Percentiles rank a stretch among this genome's conserved stretches.
phyloP scores from a whole-genome alignment of 1,140 invertebrate species.

The Muscidifurax raptorellus region DNA sequence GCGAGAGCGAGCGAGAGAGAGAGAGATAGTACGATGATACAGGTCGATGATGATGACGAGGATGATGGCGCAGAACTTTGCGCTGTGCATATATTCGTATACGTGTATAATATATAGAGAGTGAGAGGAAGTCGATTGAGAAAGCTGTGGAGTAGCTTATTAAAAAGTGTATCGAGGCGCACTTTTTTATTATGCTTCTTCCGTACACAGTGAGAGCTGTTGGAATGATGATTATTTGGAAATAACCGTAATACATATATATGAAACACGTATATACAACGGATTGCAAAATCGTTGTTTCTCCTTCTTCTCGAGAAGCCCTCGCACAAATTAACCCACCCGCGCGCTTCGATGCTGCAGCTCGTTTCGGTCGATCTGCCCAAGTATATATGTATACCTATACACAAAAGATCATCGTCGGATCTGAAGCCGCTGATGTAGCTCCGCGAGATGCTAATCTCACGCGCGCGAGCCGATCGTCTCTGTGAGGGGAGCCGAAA shows the following conservation, averaged over 20 bases:
- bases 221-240: too few relatives aligned
- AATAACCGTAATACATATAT: too few relatives aligned
- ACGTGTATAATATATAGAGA: too few relatives aligned
- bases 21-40: neutral
- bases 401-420: conserved; percentile 43
- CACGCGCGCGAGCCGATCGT: conserved; percentile 1
- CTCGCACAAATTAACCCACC: too few relatives aligned
- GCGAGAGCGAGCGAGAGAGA: neutral
- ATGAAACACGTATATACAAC: too few relatives aligned
- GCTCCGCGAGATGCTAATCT: conserved; percentile 43
- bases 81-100: neutral
- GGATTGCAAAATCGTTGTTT: too few relatives aligned
- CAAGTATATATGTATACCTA: neutral
- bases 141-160: neutral
- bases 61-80: conserved; percentile 22
- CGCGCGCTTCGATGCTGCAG: too few relatives aligned
- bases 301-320: too few relatives aligned
- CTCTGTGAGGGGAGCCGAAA: conserved; percentile 18
- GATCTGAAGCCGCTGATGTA: conserved; percentile 8
- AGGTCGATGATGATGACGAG: neutral
- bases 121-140: neutral
- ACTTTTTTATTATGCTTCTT: neutral
- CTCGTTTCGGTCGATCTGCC: too few relatives aligned
- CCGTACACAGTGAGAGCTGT: too few relatives aligned
- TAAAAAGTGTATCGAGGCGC: neutral